phyloP scores from a whole-genome alignment of 2,888 invertebrate species.

The Leucozona laternaria region DNA sequence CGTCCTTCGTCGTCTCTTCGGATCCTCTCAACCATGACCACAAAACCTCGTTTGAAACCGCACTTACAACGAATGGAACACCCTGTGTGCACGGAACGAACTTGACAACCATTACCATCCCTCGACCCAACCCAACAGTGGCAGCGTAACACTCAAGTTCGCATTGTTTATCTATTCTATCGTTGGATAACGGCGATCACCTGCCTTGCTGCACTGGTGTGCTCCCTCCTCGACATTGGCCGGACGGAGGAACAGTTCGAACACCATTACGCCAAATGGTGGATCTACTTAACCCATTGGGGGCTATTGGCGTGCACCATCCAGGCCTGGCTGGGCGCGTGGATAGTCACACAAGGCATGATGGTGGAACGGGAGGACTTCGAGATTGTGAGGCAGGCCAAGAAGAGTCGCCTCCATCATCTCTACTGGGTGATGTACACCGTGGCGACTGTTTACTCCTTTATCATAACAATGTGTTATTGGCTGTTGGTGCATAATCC shows the following conservation, averaged over 20 bases:
- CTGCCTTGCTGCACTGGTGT: conserved; percentile 83
- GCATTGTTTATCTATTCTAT: conserved; percentile 83
- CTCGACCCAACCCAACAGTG: conserved; percentile 78
- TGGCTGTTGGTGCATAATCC: conserved; percentile 88
- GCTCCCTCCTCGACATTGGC: conserved; percentile 83
- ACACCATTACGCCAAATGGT: conserved; percentile 84
- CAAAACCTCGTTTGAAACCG: conserved; percentile 34
- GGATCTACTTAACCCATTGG: conserved; percentile 84
- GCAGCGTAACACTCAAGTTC: conserved; percentile 84
- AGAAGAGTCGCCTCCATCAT: conserved; percentile 83
- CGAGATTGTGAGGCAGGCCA: conserved; percentile 83
- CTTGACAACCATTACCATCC: background rate
- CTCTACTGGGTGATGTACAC: conserved; percentile 84
- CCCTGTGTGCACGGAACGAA: conserved; percentile 12
- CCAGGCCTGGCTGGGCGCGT: conserved; percentile 83
- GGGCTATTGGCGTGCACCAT: conserved; percentile 83
- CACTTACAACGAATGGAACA: conserved; percentile 26
- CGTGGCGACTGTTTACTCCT: conserved; percentile 83
- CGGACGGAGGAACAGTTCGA: conserved; percentile 83
- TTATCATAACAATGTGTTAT: conserved; percentile 83
- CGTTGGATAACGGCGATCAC: conserved; percentile 84
- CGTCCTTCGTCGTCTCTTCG: conserved; percentile 15
- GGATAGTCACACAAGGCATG: conserved; percentile 84
- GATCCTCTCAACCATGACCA: conserved; percentile 52
- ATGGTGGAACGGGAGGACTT: conserved; percentile 84